Evolutionary conservation across 1,140 invertebrate species (phyloP), one percentile per base, ranked within the genome.

Genomic region (Tetramorium parvispinum): DNA sequence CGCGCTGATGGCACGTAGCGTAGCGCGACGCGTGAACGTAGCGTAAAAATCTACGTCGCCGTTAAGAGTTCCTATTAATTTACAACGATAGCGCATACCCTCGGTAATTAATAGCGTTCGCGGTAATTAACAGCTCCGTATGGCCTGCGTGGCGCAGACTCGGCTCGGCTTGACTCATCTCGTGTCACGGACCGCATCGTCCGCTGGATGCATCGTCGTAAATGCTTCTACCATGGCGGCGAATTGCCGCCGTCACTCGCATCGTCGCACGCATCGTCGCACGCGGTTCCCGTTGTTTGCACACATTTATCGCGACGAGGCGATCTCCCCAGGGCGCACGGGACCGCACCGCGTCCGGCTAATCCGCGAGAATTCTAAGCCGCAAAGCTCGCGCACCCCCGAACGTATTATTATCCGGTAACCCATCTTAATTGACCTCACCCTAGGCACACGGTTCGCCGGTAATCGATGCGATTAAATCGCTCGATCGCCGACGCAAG

Each of bases 381-480:
- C 61, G 66, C 82, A 51, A 83, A 63, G 49, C 85, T 75, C 73
- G 55, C 79, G 65, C 57, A 66, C 27, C 73, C 78, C 68, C 85
- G 21, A 87, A 86, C 87, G 76, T 89, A 89, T 89, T 65, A 91
- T 89, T 91, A 91, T 88, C 89, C 90, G 79, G 85, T 89, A 91
- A 89, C 85, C 77, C 85, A 89, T 91, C 90, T 91, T 91, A 90
- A 91, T 91, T 90, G 89, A 91, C 87, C 87, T 91, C 78, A 91
- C 89, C 89, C 81, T 49, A 40, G 57, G 51, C 82, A 51, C 78
- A 78, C 43, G 89, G 81, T 85, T 86, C 86, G 87, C 27, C 83
- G 90, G 86, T 90, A 92, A 91, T 92, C 88, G 89, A 55, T 77
- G 86, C 87, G 91, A 92, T 92, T 92, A 91, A 92, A 92, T 92